Percentiles rank a stretch among this genome's conserved stretches.
Conservation (phyloP, 2,797 vertebrate species). For the Sorex maritimensis region DNA sequence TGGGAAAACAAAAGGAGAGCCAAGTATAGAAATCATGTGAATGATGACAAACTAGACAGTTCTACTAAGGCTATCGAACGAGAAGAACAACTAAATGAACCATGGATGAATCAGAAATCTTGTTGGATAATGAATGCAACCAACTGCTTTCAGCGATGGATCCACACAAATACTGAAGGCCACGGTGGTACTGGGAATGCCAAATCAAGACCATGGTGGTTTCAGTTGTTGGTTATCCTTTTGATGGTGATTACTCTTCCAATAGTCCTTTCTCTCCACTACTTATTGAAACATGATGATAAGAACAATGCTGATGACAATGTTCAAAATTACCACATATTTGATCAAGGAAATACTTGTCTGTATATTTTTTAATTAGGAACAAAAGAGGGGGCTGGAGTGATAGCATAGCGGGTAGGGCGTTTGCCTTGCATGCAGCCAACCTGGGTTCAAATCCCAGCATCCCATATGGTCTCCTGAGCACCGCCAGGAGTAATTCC, state of each 20-base stretch:
- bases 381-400: no score
- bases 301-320: conserved; percentile 40
- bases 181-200: not conserved
- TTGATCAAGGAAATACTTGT: conserved; percentile 36
- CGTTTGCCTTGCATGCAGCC: no score
- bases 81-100: conserved; percentile 42
- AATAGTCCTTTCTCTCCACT: conserved; percentile 14
- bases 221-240: conserved; percentile 20
- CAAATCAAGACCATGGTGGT: conserved; percentile 16
- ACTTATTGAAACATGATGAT: not conserved
- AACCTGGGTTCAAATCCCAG: no score
- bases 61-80: conserved; percentile 43
- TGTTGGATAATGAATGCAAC: conserved; percentile 12
- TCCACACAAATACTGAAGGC: not conserved
- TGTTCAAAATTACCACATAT: not conserved
- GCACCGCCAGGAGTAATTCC: no score
- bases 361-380: conserved; percentile 19
- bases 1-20: conserved; percentile 8
- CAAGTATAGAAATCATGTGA: conserved; percentile 36
- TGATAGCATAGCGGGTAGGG: no score
- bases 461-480: no score
- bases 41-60: conserved; percentile 49
- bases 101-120: conserved; percentile 53
- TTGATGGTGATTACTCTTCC: conserved; percentile 17
- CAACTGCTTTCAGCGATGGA: conserved; percentile 5